Base-by-base conservation (phyloP, 2,113 vertebrate genomes). In the Neoarius graeffei region DNA sequence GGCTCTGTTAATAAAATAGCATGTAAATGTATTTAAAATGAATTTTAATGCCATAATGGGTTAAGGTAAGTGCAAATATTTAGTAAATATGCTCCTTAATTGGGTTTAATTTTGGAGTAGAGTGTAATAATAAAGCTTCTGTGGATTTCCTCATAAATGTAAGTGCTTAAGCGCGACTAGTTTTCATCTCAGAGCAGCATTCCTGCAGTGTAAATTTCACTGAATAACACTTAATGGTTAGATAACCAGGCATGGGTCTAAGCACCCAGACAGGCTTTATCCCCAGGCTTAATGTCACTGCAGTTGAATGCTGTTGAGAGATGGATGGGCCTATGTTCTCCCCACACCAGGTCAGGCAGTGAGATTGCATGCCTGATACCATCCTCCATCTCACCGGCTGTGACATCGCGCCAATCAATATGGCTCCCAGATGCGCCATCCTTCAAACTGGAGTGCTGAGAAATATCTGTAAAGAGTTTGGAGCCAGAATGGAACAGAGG, bases 311-410 rank as follows among this genome's bases (percentile, higher is more conserved):
- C 94, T 93, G 93, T 92, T 91, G 85, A 88, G 93, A 95, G 95
- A 96, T 95, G 91, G 93, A 95, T 95, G 89, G 91, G 91, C 86
- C 90, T 73, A 92, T 92, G 92, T 92, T 92, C 92, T 92, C 91
- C 90, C 93, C 89, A 90, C 90, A 86, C 88, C 91, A 87, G 90
- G 92, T 90, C 91, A 87, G 87, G 89, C 92, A 92, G 92, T 91
- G 92, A 94, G 93, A 95, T 95, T 95, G 94, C 92, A 94, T 92
- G 92, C 89, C 93, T 94, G 94, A 95, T 94, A 92, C 92, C 89
- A 90, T 94, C 94, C 91, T 94, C 92, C 93, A 95, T 95, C 94
- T 94, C 91, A 87, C 89, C 14, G 87, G 89, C 90, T 92, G 92
- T 94, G 94, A 94, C 94, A 94, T 92, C 87, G 91, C 84, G 86